Evolutionary conservation across 1,140 invertebrate species (phyloP), one percentile per base, ranked within the genome.

Genomic region (Anagrus nilaparvatae): DNA sequence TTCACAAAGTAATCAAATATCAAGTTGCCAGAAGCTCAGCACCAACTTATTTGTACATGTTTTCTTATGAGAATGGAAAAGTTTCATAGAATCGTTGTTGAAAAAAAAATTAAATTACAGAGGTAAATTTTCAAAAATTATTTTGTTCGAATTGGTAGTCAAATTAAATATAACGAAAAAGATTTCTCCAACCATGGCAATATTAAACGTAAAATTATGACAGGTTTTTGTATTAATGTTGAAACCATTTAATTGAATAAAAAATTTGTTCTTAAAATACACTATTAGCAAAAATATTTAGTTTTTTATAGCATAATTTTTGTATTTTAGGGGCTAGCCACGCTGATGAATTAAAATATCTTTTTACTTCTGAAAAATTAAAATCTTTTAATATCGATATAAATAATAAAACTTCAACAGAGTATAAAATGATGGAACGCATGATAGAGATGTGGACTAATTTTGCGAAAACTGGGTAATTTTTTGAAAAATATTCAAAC

Each of bases 31-130:
- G 44, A 25, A 48, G 39, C 3, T 20, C 43, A 3, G 41, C 50
- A 17, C 53, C 65, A 1, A 59, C 68, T 3, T 78, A 69, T 42
- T 54, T 72, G 27, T 76, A 76, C 39, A 54, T 56, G 46, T 74
- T 76, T 53, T 58, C 63, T 23, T 69, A 61, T 29, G 54, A 65
- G 1, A 33, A 27, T 12, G 36, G n/a, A n/a, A n/a, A n/a, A n/a
- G n/a, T n/a, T n/a, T n/a, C n/a, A n/a, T n/a, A n/a, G n/a, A n/a
- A n/a, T n/a, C n/a, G n/a, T n/a, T n/a, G n/a, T n/a, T n/a, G n/a
- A n/a, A n/a, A n/a, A n/a, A n/a, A n/a, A n/a, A n/a, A n/a, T n/a
- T n/a, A n/a, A n/a, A n/a, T n/a, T n/a, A n/a, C n/a, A n/a, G n/a
- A n/a, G n/a, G n/a, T n/a, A n/a, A n/a, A n/a, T n/a, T n/a, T n/a